Percentiles rank a stretch among this genome's conserved stretches.
These are phyloP conservation scores for Sebastes alutus DNA, from an alignment of 2,797 vertebrate species.

Conservation along the genomic window DNA sequence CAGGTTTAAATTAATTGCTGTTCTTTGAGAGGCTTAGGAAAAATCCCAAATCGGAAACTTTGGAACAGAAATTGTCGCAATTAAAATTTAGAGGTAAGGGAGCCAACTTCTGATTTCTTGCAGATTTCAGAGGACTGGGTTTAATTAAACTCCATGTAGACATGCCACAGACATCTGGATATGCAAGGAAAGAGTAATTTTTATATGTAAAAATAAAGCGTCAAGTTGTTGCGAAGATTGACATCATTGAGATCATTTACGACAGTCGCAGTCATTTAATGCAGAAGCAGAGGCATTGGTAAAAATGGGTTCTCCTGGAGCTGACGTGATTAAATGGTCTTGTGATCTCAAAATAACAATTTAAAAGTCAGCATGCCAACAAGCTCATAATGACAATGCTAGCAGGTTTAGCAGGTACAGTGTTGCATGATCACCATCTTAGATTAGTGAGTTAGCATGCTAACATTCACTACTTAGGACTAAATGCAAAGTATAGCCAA, in stretches of 20 bases:
- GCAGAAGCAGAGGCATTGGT: neutral
- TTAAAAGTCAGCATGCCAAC: neutral
- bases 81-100: neutral
- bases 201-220: neutral
- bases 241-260: neutral
- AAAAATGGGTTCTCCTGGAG: neutral
- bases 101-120: slow-evolving; percentile 17
- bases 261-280: neutral
- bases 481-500: neutral
- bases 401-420: neutral
- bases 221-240: neutral
- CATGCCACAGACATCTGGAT: neutral
- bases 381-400: neutral
- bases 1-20: neutral
- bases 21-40: neutral
- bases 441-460: neutral
- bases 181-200: neutral
- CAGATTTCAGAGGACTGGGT: slow-evolving; percentile 9
- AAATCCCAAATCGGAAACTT: slow-evolving; percentile 8
- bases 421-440: neutral
- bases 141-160: slow-evolving; percentile 19
- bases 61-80: neutral
- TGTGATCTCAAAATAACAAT: neutral
- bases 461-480: neutral
- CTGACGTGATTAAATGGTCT: neutral